Conservation (phyloP, 2,888 invertebrate species). For the Craniophora ligustri region DNA sequence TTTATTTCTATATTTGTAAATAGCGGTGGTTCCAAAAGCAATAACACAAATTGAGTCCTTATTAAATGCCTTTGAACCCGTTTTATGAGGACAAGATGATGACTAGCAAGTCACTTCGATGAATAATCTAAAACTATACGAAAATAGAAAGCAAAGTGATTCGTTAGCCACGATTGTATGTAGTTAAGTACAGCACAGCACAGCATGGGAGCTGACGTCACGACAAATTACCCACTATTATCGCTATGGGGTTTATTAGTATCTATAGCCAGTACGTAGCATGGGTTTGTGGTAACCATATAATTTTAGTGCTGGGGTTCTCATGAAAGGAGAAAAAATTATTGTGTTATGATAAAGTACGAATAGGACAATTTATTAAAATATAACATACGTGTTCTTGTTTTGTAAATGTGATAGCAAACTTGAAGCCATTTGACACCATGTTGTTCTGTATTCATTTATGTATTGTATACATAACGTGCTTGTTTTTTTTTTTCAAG, state of each 20-base stretch:
- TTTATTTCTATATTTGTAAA: no score
- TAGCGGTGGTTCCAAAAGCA: no score
- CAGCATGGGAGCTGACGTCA: conserved; percentile 45
- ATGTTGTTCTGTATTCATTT: no score
- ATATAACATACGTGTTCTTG: no score
- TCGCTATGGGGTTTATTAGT: conserved; percentile 33
- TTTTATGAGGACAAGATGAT: conserved; percentile 20
- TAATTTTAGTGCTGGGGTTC: conserved; percentile 13
- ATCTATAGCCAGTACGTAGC: conserved; percentile 1
- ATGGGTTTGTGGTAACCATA: conserved; percentile 8
- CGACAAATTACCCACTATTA: conserved; percentile 32
- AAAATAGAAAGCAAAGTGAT: conserved; percentile 18
- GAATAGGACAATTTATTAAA: no score
- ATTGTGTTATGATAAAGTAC: conserved; percentile 1
- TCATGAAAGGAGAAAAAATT: not conserved
- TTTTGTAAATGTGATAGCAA: no score
- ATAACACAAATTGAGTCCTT: conserved; percentile 20
- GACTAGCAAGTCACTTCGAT: conserved; percentile 1
- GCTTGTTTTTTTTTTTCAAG: no score
- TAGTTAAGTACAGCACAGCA: conserved; percentile 2
- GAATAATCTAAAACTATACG: conserved; percentile 21
- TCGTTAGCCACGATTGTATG: conserved; percentile 44
- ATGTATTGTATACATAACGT: no score
- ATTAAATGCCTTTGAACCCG: conserved; percentile 30
- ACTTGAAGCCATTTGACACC: no score